These are phyloP conservation scores for Leptopilina myrica DNA, from an alignment of 2,888 invertebrate genomes.

Conservation along the genomic window DNA sequence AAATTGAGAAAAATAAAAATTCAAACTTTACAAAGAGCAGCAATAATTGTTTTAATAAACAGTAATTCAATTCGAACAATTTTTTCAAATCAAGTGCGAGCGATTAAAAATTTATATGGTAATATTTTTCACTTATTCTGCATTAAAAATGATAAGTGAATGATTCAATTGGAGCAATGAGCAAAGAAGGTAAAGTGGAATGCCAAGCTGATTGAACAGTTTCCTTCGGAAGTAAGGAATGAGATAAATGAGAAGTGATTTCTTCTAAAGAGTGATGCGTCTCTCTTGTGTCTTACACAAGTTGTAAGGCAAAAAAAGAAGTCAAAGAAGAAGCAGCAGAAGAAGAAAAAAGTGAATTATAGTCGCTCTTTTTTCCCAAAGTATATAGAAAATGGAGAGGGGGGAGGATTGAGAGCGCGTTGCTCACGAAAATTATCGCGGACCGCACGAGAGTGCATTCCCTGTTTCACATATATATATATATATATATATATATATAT, in stretches of 20 bases:
- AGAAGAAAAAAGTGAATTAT: neutral
- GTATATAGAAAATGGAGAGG: neutral
- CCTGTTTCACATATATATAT: neutral
- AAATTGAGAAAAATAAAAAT: too few species aligned
- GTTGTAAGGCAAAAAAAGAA: neutral
- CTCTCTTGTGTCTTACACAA: neutral
- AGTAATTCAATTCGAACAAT: too few species aligned
- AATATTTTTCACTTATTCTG: neutral
- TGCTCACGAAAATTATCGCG: conserved; percentile 59
- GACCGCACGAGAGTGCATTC: conserved; percentile 41
- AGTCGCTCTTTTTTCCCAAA: too few species aligned
- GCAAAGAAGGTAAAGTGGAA: neutral
- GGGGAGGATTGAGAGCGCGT: conserved; percentile 43
- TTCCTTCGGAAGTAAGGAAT: conserved; percentile 27
- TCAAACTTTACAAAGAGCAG: too few species aligned
- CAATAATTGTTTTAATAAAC: too few species aligned
- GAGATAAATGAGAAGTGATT: conserved; percentile 29
- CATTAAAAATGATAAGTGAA: neutral
- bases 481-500: neutral
- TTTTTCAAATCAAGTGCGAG: too few species aligned
- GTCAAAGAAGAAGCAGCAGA: neutral
- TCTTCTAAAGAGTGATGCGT: conserved; percentile 14
- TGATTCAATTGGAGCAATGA: neutral
- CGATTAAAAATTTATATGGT: too few species aligned
- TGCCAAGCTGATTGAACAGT: neutral